phyloP scores from a whole-genome alignment of 1,140 invertebrate genomes.

The Geopemphigus sp. region DNA sequence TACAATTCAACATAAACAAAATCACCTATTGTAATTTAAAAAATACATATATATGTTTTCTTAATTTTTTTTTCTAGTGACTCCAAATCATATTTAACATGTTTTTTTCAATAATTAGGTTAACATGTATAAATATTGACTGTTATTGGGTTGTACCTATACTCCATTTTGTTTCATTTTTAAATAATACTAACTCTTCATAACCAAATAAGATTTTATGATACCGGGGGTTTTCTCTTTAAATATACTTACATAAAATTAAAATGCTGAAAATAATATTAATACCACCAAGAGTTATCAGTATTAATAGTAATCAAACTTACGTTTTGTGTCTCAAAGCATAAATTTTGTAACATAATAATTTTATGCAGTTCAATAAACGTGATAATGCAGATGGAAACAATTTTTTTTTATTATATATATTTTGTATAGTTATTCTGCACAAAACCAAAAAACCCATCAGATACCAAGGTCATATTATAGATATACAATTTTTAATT shows the following conservation, averaged over 20 bases:
- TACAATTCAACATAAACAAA: not conserved
- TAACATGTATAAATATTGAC: no score
- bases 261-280: slow-evolving; percentile 25
- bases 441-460: slow-evolving; percentile 29
- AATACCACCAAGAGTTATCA: slow-evolving; percentile 22
- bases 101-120: not conserved
- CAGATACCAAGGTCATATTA: slow-evolving; percentile 5
- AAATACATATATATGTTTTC: no score
- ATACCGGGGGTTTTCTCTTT: not conserved
- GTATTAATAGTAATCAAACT: slow-evolving; percentile 29
- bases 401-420: slow-evolving; percentile 21
- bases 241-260: slow-evolving; percentile 13
- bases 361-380: slow-evolving; percentile 43
- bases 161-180: not conserved
- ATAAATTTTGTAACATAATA: slow-evolving; percentile 37
- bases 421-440: slow-evolving; percentile 14
- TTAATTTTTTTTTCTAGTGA: not conserved
- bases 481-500: slow-evolving; percentile 26
- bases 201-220: not conserved
- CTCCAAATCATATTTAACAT: not conserved
- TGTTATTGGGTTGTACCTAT: not conserved
- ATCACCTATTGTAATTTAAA: not conserved
- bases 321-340: slow-evolving; percentile 35
- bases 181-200: not conserved
- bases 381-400: slow-evolving; percentile 39